A percentile compares a stretch with the other conserved stretches of the same genome.
These are phyloP conservation scores for Oscheius sp. DNA, from an alignment of 2,888 invertebrate species.

Conservation along the genomic window DNA sequence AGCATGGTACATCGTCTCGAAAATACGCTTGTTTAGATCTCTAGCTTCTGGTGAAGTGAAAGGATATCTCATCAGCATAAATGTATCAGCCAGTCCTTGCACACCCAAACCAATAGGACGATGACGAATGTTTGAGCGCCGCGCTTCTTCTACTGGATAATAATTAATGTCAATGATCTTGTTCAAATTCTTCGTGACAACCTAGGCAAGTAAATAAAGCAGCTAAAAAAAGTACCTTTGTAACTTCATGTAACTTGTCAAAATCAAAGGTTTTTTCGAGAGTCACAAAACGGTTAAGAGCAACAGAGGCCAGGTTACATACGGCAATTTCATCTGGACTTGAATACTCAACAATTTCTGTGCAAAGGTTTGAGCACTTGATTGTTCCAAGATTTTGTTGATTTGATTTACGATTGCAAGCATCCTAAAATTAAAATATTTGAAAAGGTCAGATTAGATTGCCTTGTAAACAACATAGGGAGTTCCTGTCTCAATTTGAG, in stretches of 20 bases:
- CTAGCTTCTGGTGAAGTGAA: conserved; percentile 89
- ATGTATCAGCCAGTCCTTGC: conserved; percentile 90
- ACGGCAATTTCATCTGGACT: conserved; percentile 79
- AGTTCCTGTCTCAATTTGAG: conserved; percentile 88
- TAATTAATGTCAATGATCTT: conserved; percentile 95
- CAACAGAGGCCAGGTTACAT: conserved; percentile 96
- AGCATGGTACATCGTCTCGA: conserved; percentile 97
- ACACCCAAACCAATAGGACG: conserved; percentile 85
- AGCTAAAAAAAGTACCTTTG: conserved; percentile 38
- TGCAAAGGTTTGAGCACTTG: conserved; percentile 95
- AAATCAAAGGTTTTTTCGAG: conserved; percentile 84
- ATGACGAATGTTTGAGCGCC: conserved; percentile 82
- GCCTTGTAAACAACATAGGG: conserved; percentile 81
- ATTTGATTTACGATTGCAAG: conserved; percentile 94
- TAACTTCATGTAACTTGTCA: conserved; percentile 82
- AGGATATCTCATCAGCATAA: conserved; percentile 89
- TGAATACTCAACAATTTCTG: conserved; percentile 93
- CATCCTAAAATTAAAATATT: conserved; percentile 75
- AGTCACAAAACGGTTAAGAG: conserved; percentile 90
- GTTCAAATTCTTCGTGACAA: conserved; percentile 88
- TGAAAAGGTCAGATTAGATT: not conserved
- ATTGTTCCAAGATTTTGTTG: conserved; percentile 98
- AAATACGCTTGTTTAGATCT: conserved; percentile 89
- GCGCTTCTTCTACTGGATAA: conserved; percentile 87
- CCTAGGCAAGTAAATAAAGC: conserved; percentile 68